Percentiles rank a stretch among this genome's conserved stretches.
phyloP scores from a whole-genome alignment of 2,888 invertebrate genomes.

The Euzophera pinguis region DNA sequence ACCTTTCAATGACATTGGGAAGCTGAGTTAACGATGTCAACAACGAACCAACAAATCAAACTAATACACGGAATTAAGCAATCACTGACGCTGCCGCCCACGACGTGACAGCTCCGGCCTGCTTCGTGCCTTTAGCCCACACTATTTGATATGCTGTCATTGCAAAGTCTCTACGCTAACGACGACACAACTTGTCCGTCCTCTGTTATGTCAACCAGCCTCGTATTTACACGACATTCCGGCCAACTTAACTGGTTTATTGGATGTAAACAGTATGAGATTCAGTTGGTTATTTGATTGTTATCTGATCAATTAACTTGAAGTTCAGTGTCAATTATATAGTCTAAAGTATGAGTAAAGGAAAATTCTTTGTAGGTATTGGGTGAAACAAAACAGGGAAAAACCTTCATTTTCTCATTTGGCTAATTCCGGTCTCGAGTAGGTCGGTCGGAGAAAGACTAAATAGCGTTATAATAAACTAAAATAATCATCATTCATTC shows the following conservation, averaged over 20 bases:
- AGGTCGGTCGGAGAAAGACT: no score
- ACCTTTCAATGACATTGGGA: no score
- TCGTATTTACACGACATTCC: conserved; percentile 37
- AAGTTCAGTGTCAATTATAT: no score
- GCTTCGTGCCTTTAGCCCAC: conserved; percentile 8
- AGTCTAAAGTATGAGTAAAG: neutral
- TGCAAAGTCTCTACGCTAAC: conserved; percentile 36
- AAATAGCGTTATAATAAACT: no score
- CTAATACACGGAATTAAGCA: conserved; percentile 6
- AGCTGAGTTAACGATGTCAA: neutral
- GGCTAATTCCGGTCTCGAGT: no score
- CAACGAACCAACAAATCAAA: conserved; percentile 6
- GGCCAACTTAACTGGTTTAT: conserved; percentile 43
- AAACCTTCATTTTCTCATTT: no score
- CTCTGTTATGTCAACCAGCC: conserved; percentile 33
- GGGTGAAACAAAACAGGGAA: no score
- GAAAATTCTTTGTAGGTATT: no score
- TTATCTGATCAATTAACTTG: no score
- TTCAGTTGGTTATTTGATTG: neutral
- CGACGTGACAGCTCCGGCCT: conserved; percentile 2
- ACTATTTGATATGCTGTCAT: conserved; percentile 41
- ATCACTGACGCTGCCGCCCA: conserved; percentile 6
- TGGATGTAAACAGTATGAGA: conserved; percentile 35
- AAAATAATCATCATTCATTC: no score
- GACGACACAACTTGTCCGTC: conserved; percentile 32